Evolutionary conservation across 1,140 invertebrate genomes (phyloP).

Genomic region (Ericerus pela): DNA sequence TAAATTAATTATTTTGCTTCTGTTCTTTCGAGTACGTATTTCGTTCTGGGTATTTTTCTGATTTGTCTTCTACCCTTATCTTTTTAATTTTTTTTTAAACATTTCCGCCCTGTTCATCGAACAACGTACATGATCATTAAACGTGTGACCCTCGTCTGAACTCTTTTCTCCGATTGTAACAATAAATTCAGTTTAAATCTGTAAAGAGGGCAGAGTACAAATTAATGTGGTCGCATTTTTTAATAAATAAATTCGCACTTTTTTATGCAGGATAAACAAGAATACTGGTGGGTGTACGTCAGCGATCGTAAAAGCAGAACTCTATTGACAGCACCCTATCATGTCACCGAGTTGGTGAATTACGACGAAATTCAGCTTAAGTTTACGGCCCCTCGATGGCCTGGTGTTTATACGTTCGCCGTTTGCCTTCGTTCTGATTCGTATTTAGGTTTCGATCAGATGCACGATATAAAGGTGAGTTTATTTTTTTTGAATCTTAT

Average conservation of each 20-base stretch:
- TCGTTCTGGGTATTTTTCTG: too few relatives aligned
- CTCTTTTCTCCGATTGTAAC: background rate
- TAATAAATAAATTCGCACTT: conserved; percentile 6
- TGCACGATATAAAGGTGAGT: conserved; percentile 70
- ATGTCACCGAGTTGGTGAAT: conserved; percentile 69
- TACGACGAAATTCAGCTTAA: conserved; percentile 78
- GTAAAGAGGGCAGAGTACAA: too few relatives aligned
- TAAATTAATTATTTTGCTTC: too few relatives aligned
- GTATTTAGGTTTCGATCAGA: conserved; percentile 82
- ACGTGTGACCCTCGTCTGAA: too few relatives aligned
- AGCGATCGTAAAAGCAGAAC: conserved; percentile 83
- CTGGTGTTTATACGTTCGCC: conserved; percentile 83
- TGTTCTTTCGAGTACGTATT: too few relatives aligned
- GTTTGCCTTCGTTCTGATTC: conserved; percentile 91
- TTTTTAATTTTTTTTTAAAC: too few relatives aligned
- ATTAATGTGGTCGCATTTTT: too few relatives aligned
- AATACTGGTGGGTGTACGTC: conserved; percentile 99
- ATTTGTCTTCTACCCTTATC: too few relatives aligned
- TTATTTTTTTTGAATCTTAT: conserved; percentile 9
- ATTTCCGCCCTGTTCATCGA: too few relatives aligned
- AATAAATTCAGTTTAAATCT: too few relatives aligned
- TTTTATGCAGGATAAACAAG: conserved; percentile 69
- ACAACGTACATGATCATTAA: too few relatives aligned
- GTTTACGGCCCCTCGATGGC: conserved; percentile 88
- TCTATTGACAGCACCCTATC: conserved; percentile 76